phyloP scores from a whole-genome alignment of 2,888 invertebrate species.

The Sthenelais limicola region DNA sequence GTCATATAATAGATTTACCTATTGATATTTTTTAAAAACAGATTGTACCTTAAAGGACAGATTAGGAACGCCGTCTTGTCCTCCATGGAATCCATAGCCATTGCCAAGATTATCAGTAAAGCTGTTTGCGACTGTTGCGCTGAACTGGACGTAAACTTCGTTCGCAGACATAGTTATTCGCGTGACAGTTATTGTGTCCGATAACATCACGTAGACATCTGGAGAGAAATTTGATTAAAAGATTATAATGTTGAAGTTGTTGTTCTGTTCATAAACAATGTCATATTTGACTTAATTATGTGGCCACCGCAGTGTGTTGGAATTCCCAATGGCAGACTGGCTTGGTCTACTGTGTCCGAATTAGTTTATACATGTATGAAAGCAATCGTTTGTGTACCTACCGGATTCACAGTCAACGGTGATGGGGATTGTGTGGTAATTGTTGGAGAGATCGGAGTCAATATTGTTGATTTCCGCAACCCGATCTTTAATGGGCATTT shows the following conservation, averaged over 20 bases:
- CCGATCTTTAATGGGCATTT: background rate
- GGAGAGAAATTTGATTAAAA: too few species aligned
- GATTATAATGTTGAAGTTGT: too few species aligned
- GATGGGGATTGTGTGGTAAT: background rate
- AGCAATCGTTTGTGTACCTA: too few species aligned
- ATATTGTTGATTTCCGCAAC: background rate
- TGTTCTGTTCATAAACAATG: too few species aligned
- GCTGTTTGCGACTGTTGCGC: background rate
- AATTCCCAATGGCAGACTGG: too few species aligned
- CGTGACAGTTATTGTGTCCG: background rate
- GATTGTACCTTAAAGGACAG: slow-evolving; percentile 4
- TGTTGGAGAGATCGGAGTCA: slow-evolving; percentile 1
- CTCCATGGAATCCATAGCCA: background rate
- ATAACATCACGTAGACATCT: slow-evolving; percentile 1
- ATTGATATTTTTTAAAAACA: too few species aligned
- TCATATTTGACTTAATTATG: too few species aligned
- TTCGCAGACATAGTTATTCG: background rate
- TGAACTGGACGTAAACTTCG: background rate
- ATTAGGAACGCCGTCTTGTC: background rate
- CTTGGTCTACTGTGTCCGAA: too few species aligned
- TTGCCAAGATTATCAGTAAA: slow-evolving; percentile 10
- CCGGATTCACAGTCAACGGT: slow-evolving; percentile 9
- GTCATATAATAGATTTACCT: too few species aligned
- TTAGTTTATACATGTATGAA: too few species aligned
- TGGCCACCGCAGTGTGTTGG: too few species aligned